phyloP scores from a whole-genome alignment of 2,888 invertebrate genomes.

The Polylopha cassiicola region DNA sequence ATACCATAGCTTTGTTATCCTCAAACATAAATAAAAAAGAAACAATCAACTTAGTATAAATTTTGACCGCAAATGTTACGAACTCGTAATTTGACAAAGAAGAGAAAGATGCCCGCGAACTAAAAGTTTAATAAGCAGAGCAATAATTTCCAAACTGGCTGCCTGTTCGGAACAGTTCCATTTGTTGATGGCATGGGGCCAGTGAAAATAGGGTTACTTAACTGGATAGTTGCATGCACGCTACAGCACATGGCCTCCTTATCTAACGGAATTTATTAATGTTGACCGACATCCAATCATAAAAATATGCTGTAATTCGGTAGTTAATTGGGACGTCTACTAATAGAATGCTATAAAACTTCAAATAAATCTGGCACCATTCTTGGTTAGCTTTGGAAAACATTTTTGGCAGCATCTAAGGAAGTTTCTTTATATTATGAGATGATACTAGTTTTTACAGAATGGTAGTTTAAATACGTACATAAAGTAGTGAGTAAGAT shows the following conservation, averaged over 20 bases:
- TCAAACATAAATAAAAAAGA: neutral
- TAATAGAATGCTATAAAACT: neutral
- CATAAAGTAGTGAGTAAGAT: too few relatives aligned
- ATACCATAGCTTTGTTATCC: neutral
- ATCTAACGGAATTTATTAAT: constrained; percentile 29
- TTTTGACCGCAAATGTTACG: too few relatives aligned
- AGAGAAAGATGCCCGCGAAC: too few relatives aligned
- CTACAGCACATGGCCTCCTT: constrained; percentile 53
- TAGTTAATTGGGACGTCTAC: constrained; percentile 5
- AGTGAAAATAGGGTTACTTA: constrained; percentile 43
- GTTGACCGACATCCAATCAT: constrained; percentile 33
- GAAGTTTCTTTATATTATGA: too few relatives aligned
- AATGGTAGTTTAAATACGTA: too few relatives aligned
- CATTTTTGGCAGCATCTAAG: too few relatives aligned
- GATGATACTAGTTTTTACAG: too few relatives aligned
- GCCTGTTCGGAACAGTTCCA: constrained; percentile 29
- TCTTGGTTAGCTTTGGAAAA: neutral
- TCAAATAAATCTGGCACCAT: neutral
- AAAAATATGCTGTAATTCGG: constrained; percentile 32
- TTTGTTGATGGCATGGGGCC: constrained; percentile 47
- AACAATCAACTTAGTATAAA: neutral
- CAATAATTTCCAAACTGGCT: constrained; percentile 20
- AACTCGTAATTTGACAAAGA: constrained; percentile 1
- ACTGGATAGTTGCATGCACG: constrained; percentile 26
- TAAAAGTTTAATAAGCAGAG: constrained; percentile 13